Evolutionary conservation across 2,113 vertebrate genomes (phyloP).

Genomic region (Lophotis ruficrista): DNA sequence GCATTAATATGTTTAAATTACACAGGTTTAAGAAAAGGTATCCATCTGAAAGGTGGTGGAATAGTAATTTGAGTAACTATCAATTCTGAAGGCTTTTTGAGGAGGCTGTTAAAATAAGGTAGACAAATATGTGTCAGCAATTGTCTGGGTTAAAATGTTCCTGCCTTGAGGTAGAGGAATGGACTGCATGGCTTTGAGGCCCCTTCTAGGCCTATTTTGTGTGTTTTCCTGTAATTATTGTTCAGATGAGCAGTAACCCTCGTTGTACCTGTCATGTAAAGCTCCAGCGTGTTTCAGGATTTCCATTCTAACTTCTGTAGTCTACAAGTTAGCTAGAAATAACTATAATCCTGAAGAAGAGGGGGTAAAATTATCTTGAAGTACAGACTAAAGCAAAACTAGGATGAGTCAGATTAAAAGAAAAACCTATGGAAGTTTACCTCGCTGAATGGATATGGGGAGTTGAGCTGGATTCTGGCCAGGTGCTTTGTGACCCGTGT

Average conservation of each 20-base stretch:
- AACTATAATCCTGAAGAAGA: neutral
- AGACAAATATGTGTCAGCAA: neutral
- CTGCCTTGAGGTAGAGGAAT: neutral
- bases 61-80: neutral
- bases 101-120: neutral
- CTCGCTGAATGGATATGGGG: fast-evolving
- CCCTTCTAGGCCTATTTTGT: neutral
- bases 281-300: neutral
- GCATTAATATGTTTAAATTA: neutral
- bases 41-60: neutral
- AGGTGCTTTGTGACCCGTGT: neutral
- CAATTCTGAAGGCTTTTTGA: neutral
- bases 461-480: neutral
- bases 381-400: neutral
- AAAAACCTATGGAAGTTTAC: neutral
- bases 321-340: neutral
- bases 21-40: neutral
- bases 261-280: neutral
- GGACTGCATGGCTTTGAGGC: neutral
- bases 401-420: neutral
- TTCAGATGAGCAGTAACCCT: neutral
- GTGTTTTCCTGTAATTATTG: neutral
- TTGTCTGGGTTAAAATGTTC: neutral
- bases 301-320: neutral
- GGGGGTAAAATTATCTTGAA: neutral